These are phyloP conservation scores for Eulemur macaco DNA, from an alignment of 2,113 vertebrate genomes.

Conservation along the genomic window DNA sequence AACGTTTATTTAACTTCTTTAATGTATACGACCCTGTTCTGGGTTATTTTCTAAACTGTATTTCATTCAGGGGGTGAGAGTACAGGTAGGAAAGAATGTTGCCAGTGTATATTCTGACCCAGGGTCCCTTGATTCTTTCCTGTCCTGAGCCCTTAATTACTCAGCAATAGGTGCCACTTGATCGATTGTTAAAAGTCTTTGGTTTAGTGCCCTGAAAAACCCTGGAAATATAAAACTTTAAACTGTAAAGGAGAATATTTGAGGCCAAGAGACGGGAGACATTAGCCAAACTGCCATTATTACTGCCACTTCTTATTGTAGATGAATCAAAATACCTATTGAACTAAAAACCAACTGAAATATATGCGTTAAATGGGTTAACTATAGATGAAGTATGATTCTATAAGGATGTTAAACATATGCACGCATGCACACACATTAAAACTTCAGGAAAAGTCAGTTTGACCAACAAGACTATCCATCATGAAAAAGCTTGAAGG, in stretches of 20 bases:
- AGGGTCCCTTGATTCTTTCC: background rate
- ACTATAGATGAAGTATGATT: background rate
- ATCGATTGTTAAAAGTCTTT: constrained; percentile 5
- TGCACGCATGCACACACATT: background rate
- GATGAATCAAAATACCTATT: background rate
- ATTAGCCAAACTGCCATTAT: background rate
- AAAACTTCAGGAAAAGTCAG: background rate
- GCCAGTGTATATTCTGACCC: background rate
- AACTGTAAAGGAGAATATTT: background rate
- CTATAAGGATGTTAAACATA: background rate
- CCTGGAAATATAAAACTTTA: background rate
- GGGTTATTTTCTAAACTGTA: background rate
- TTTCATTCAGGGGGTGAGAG: background rate
- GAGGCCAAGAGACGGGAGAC: background rate
- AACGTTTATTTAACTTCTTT: background rate
- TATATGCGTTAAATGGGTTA: background rate
- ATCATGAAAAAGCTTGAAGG: background rate
- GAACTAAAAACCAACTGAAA: background rate
- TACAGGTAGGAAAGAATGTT: background rate
- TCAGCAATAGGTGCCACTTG: background rate
- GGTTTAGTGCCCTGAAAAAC: background rate
- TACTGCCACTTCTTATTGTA: background rate
- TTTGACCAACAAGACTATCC: background rate
- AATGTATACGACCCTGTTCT: background rate
- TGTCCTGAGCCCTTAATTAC: background rate